Conservation (phyloP, 2,113 vertebrate genomes). For the Coptodon bakossiorum region DNA sequence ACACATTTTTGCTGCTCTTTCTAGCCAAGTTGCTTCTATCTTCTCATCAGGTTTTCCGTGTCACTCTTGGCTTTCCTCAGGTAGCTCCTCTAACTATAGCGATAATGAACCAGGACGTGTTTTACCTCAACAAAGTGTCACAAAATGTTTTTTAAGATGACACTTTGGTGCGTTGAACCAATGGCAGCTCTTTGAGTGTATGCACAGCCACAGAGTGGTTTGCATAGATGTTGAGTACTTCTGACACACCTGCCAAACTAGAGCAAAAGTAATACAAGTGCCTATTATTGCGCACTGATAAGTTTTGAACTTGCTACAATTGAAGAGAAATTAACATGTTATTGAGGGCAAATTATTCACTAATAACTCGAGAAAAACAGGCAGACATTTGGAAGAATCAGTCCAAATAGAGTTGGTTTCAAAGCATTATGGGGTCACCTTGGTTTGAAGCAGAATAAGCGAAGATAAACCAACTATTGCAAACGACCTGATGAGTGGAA, state of each 20-base stretch:
- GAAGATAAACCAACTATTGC: background rate
- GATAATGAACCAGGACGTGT: background rate
- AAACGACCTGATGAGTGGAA: background rate
- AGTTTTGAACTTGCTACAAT: background rate
- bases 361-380: background rate
- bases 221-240: background rate
- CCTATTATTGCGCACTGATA: background rate
- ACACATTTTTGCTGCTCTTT: background rate
- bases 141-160: background rate
- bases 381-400: background rate
- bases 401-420: background rate
- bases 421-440: background rate
- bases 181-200: background rate
- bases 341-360: background rate
- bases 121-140: background rate
- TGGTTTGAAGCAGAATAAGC: background rate
- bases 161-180: background rate
- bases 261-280: background rate
- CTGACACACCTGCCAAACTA: background rate
- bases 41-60: background rate
- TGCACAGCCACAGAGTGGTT: background rate
- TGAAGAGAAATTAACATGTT: background rate
- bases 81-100: background rate
- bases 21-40: background rate
- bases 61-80: background rate